A percentile compares a stretch with the other conserved stretches of the same genome.
Conservation (phyloP, 2,888 invertebrate genomes). For the Coelogynopora nodosa region DNA sequence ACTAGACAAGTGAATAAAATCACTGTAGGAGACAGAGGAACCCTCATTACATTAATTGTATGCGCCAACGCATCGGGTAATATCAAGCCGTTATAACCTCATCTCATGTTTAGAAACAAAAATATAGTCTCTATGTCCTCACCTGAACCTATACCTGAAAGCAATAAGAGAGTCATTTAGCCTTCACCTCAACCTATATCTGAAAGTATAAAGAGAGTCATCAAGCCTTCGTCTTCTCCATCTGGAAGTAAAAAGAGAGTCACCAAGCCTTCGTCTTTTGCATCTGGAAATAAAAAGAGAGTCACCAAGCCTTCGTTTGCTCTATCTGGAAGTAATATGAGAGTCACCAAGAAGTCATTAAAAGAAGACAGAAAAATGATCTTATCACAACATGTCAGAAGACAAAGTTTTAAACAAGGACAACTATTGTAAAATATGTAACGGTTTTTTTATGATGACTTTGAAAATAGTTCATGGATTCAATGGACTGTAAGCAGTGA, state of each 20-base stretch:
- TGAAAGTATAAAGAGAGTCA: not conserved
- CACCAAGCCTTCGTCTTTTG: not conserved
- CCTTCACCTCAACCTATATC: not conserved
- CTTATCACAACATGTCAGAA: not conserved
- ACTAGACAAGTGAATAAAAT: slow-evolving; percentile 11
- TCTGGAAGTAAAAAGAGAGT: not conserved
- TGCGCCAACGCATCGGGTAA: slow-evolving; percentile 2
- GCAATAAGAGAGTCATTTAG: not conserved
- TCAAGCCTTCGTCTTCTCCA: not conserved
- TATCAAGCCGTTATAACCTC: not conserved
- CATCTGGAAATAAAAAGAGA: not conserved
- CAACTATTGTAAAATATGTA: not conserved
- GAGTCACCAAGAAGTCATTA: no score
- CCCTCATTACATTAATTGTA: not conserved
- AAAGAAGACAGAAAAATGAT: not conserved
- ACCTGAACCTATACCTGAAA: not conserved
- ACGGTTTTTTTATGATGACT: not conserved
- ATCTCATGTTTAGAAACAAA: not conserved
- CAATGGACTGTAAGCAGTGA: not conserved
- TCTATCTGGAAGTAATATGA: not conserved
- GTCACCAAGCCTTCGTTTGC: not conserved
- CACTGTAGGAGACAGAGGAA: not conserved
- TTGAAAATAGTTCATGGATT: not conserved
- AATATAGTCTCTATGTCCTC: not conserved
- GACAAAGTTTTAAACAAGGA: not conserved